Percentiles rank a stretch among this genome's conserved stretches.
Conservation (phyloP, 2,888 invertebrate genomes). For the Dasysyrphus tricinctus region DNA sequence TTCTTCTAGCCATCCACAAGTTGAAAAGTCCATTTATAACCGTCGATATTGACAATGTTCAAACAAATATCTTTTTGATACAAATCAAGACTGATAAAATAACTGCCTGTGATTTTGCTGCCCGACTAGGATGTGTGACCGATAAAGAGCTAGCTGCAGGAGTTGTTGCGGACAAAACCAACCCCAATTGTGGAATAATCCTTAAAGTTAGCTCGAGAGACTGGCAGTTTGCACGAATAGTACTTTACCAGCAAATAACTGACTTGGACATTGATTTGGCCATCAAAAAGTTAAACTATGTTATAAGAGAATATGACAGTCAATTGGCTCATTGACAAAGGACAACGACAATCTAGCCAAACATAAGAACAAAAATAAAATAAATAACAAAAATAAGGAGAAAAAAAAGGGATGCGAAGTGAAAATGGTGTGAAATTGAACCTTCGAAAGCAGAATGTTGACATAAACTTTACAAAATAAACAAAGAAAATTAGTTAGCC, state of each 20-base stretch:
- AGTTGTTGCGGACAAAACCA: conserved; percentile 82
- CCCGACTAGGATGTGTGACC: conserved; percentile 84
- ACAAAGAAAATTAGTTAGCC: conserved; percentile 65
- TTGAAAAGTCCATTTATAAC: conserved; percentile 86
- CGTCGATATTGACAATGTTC: conserved; percentile 86
- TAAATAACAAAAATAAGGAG: not conserved
- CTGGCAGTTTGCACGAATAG: conserved; percentile 87
- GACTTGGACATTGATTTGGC: conserved; percentile 88
- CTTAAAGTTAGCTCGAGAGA: conserved; percentile 87
- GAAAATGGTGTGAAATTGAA: conserved; percentile 11
- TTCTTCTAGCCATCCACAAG: conserved; percentile 85
- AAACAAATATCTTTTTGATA: conserved; percentile 91
- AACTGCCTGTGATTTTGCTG: conserved; percentile 85
- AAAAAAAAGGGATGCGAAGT: not conserved
- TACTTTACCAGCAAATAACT: conserved; percentile 88
- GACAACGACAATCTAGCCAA: not conserved
- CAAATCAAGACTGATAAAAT: conserved; percentile 85
- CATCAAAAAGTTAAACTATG: conserved; percentile 88
- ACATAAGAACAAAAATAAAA: not conserved
- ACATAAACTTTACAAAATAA: conserved; percentile 53
- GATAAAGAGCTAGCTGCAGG: conserved; percentile 84
- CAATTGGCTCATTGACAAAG: conserved; percentile 70
- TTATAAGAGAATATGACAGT: conserved; percentile 87
- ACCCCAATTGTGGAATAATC: conserved; percentile 82
- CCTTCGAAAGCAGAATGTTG: conserved; percentile 28